These are phyloP conservation scores for Aelia acuminata DNA, from an alignment of 2,888 invertebrate species.

Conservation along the genomic window DNA sequence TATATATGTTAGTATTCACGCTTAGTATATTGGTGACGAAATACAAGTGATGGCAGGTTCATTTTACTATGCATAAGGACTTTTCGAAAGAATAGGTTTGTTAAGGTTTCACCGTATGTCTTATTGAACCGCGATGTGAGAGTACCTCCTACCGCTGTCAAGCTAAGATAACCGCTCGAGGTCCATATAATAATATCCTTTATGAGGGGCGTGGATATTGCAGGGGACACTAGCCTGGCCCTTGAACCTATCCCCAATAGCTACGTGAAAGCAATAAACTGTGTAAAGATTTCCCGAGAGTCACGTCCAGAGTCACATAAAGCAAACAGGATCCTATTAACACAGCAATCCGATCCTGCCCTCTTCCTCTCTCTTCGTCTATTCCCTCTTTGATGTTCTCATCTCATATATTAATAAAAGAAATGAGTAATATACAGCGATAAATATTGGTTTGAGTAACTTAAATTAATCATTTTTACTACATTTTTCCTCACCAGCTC, in stretches of 20 bases:
- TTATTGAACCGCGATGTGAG: background rate
- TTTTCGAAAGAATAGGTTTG: background rate
- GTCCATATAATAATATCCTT: slow-evolving; percentile 28
- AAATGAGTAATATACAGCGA: background rate
- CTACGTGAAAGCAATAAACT: slow-evolving; percentile 48
- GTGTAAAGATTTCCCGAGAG: slow-evolving; percentile 18
- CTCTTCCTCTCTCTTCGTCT: background rate
- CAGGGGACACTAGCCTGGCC: background rate
- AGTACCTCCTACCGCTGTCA: background rate
- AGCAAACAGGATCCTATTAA: slow-evolving; percentile 44
- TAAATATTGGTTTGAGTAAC: too few relatives aligned
- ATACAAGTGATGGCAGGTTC: too few relatives aligned
- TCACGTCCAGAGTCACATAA: slow-evolving; percentile 37
- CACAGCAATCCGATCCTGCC: slow-evolving; percentile 24
- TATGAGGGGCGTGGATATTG: background rate
- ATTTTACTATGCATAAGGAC: too few relatives aligned
- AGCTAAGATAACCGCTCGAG: background rate
- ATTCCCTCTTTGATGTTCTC: background rate
- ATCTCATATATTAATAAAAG: background rate
- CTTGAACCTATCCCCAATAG: slow-evolving; percentile 26
- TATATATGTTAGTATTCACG: too few relatives aligned
- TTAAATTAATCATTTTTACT: too few relatives aligned
- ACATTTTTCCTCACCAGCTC: background rate
- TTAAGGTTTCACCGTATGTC: background rate
- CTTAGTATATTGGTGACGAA: too few relatives aligned